A percentile compares a stretch with the other conserved stretches of the same genome.
Evolutionary conservation across 2,888 invertebrate species (phyloP).

Genomic region (Diadegma fenestrale): DNA sequence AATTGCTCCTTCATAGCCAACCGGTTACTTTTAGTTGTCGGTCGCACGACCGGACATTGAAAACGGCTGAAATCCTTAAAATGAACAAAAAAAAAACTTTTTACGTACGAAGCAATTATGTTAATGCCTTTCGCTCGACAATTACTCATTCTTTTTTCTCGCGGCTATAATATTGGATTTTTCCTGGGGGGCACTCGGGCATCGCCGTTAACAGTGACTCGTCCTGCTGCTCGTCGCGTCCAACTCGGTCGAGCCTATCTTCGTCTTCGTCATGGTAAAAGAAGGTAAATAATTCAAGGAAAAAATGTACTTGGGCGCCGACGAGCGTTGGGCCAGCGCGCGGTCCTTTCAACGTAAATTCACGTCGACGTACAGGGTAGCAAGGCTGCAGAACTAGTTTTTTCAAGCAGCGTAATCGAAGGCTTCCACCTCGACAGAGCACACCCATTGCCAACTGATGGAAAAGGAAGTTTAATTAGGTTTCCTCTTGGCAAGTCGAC

Average conservation of each 20-base stretch:
- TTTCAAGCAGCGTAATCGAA: slow-evolving; percentile 55
- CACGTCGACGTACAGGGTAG: slow-evolving; percentile 43
- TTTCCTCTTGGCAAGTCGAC: slow-evolving; percentile 47
- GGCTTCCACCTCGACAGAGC: slow-evolving; percentile 20
- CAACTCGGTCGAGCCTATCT: neutral
- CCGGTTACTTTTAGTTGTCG: neutral
- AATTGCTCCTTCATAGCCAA: neutral
- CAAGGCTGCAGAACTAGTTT: slow-evolving; percentile 14
- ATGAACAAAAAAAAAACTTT: neutral
- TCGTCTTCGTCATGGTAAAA: slow-evolving; percentile 15
- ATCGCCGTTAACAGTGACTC: slow-evolving; percentile 21
- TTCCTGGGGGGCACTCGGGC: slow-evolving; percentile 15
- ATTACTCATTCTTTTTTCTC: neutral
- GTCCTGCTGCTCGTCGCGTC: neutral
- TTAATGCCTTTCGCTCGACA: slow-evolving; percentile 13
- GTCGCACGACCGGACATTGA: neutral
- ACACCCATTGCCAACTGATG: slow-evolving; percentile 12
- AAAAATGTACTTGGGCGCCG: slow-evolving; percentile 27
- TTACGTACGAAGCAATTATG: slow-evolving; percentile 20
- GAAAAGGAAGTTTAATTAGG: slow-evolving; percentile 75
- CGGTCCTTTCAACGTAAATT: slow-evolving; percentile 51
- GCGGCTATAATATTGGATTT: slow-evolving; percentile 22
- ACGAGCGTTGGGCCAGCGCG: neutral
- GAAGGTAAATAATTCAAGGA: slow-evolving; percentile 32
- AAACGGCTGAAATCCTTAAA: neutral